A percentile compares a stretch with the other conserved stretches of the same genome.
phyloP scores from a whole-genome alignment of 53 echinoderm and acorn worm genomes.

The Crossaster papposus region DNA sequence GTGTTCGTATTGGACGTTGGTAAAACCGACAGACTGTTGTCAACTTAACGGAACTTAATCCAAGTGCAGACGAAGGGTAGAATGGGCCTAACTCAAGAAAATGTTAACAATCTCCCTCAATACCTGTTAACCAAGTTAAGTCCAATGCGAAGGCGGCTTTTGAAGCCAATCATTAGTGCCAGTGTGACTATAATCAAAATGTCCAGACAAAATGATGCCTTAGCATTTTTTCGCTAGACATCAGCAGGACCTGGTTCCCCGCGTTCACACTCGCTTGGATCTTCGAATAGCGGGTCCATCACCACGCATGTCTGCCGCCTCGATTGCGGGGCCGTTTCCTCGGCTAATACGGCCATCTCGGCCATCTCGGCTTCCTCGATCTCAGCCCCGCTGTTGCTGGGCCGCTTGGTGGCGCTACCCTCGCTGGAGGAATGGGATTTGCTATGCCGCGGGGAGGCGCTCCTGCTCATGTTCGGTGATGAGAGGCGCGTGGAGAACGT shows the following conservation, averaged over 20 bases:
- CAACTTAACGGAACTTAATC: too few relatives aligned
- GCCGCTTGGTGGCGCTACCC: conserved; percentile 11
- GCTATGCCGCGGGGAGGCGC: conserved; percentile 40
- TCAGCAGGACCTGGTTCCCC: not conserved
- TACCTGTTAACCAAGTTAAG: too few relatives aligned
- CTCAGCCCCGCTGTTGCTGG: not conserved
- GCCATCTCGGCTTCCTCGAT: not conserved
- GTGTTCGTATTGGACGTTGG: too few relatives aligned
- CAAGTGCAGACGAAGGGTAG: too few relatives aligned
- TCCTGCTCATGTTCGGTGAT: conserved; percentile 12
- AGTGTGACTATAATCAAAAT: too few relatives aligned
- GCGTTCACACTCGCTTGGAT: conserved; percentile 1
- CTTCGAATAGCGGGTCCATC: conserved; percentile 25
- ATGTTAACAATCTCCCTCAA: too few relatives aligned
- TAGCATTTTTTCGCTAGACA: not conserved
- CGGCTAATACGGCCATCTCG: not conserved
- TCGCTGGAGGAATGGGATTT: conserved; percentile 57
- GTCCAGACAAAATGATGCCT: too few relatives aligned
- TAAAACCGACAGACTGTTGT: too few relatives aligned
- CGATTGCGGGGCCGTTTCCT: not conserved
- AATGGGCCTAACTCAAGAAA: too few relatives aligned
- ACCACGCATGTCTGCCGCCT: conserved; percentile 25
- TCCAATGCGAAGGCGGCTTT: too few relatives aligned
- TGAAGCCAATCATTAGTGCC: too few relatives aligned
- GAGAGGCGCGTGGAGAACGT: conserved; percentile 31